Conservation (phyloP, 1,140 invertebrate genomes). For the Psix sp. region DNA sequence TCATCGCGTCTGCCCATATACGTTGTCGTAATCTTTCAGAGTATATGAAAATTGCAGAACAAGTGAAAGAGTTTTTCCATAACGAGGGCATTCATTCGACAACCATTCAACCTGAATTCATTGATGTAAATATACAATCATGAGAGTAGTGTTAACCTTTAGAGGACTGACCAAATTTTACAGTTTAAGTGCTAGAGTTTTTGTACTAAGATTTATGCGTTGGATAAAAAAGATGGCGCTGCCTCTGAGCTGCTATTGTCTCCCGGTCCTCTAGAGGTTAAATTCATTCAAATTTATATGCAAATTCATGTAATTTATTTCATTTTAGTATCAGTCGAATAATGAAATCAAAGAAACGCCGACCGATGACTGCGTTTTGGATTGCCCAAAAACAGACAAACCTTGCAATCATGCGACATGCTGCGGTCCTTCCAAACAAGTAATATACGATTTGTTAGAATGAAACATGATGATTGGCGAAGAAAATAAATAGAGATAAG, state of each 20-base stretch:
- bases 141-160: too few species aligned
- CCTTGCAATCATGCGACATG: constrained; percentile 90
- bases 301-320: neutral
- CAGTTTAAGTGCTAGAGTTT: too few species aligned
- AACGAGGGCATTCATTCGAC: constrained; percentile 95
- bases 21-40: constrained; percentile 91
- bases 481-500: too few species aligned
- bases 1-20: constrained; percentile 95
- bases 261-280: too few species aligned
- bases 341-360: constrained; percentile 75
- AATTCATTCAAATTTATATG: neutral
- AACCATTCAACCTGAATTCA: constrained; percentile 96
- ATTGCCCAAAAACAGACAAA: constrained; percentile 90
- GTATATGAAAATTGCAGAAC: constrained; percentile 94
- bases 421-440: constrained; percentile 84
- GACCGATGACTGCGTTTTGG: constrained; percentile 85
- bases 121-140: too few species aligned
- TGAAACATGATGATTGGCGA: too few species aligned
- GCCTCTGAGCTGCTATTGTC: too few species aligned
- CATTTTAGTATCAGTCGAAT: constrained; percentile 74
- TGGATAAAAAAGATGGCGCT: too few species aligned
- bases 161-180: too few species aligned
- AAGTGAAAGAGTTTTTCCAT: constrained; percentile 96
- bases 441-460: too few species aligned
- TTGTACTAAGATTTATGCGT: too few species aligned